A percentile compares a stretch with the other conserved stretches of the same genome.
Evolutionary conservation across 2,888 invertebrate genomes (phyloP).

Genomic region (Agonopterix heracliana): DNA sequence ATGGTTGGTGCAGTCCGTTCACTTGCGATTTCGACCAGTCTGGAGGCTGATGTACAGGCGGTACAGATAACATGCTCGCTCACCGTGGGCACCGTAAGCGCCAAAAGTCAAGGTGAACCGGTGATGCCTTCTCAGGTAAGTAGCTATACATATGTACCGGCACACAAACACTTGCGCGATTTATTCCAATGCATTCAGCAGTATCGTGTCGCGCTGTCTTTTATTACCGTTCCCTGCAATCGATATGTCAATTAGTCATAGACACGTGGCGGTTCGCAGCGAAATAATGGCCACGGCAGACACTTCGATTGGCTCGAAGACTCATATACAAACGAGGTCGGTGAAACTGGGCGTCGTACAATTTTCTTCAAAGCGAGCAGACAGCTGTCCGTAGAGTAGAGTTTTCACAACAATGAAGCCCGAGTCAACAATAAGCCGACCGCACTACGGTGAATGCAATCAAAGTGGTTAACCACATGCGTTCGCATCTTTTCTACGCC

Average conservation of each 20-base stretch:
- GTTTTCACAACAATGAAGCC: slow-evolving; percentile 12
- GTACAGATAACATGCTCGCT: not conserved
- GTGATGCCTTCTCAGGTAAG: slow-evolving; percentile 14
- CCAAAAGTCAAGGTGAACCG: slow-evolving; percentile 66
- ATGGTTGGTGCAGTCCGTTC: slow-evolving; percentile 55
- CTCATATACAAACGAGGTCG: slow-evolving; percentile 22
- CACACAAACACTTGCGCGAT: not conserved
- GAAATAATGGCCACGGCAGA: slow-evolving; percentile 27
- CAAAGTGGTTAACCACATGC: slow-evolving; percentile 9
- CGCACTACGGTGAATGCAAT: slow-evolving; percentile 25
- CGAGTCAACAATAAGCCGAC: slow-evolving; percentile 32
- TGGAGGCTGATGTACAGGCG: not conserved
- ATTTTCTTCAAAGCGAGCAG: slow-evolving; percentile 29
- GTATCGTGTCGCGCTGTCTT: not conserved
- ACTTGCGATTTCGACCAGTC: slow-evolving; percentile 62
- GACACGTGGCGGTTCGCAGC: slow-evolving; percentile 49
- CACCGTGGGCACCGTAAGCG: slow-evolving; percentile 6
- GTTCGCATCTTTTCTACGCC: not conserved
- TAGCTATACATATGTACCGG: not conserved
- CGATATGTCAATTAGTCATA: slow-evolving; percentile 45
- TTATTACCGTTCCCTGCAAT: not conserved
- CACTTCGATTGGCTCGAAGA: slow-evolving; percentile 27
- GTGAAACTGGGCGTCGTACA: slow-evolving; percentile 33
- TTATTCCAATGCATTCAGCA: slow-evolving; percentile 1
- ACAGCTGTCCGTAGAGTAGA: slow-evolving; percentile 29